Conservation (phyloP, 2,113 vertebrate genomes). For the Chaetodon auriga region DNA sequence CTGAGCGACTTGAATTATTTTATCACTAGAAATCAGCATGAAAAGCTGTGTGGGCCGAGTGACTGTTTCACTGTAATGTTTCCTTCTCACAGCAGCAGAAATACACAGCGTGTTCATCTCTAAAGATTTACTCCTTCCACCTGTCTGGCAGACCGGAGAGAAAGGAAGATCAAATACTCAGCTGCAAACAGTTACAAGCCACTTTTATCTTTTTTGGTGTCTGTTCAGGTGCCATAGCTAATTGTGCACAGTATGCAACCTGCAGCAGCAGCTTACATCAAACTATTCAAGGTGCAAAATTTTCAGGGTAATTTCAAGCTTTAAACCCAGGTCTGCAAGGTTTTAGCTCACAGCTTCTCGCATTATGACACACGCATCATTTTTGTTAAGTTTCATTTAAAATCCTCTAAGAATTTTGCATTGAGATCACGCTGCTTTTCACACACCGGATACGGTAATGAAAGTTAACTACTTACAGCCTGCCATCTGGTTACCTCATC, state of each 20-base stretch:
- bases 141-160: background rate
- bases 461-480: constrained; percentile 12
- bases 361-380: background rate
- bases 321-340: too few relatives aligned
- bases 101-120: background rate
- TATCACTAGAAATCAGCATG: background rate
- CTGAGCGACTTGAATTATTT: background rate
- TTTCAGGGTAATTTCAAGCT: too few relatives aligned
- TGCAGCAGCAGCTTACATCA: background rate
- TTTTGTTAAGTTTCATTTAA: background rate
- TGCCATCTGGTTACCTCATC: constrained; percentile 59
- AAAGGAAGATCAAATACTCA: background rate
- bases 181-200: constrained; percentile 22
- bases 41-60: background rate
- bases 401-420: background rate
- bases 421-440: background rate
- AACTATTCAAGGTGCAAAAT: background rate
- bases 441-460: background rate
- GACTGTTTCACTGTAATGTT: background rate
- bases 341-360: too few relatives aligned
- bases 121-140: background rate
- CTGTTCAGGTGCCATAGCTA: background rate
- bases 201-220: background rate
- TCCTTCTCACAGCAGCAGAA: background rate
- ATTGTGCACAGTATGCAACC: background rate